Conservation (phyloP, 1,140 invertebrate genomes). For the Cherax destructor region DNA sequence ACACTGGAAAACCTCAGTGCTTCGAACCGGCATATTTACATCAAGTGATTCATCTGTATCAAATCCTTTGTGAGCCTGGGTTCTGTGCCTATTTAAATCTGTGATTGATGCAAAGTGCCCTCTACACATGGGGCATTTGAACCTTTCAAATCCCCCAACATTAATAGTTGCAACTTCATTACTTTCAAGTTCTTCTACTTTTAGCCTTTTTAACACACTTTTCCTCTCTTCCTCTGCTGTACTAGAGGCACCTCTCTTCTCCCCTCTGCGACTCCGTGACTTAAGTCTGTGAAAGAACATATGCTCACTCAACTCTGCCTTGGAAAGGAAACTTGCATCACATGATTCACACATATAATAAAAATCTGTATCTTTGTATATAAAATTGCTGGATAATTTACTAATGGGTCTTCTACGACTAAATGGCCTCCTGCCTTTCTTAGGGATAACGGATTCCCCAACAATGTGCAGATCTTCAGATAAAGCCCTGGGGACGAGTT, state of each 20-base stretch:
- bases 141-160: conserved; percentile 48
- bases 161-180: conserved; percentile 29
- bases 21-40: not conserved
- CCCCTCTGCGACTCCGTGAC: conserved; percentile 45
- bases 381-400: conserved; percentile 43
- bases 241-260: conserved; percentile 26
- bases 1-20: conserved; percentile 40
- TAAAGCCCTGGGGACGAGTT: not conserved
- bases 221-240: conserved; percentile 15
- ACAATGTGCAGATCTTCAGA: not conserved
- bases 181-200: conserved; percentile 21
- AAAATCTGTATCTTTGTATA: conserved; percentile 47
- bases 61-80: conserved; percentile 35
- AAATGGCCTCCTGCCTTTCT: not conserved
- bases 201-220: conserved; percentile 20
- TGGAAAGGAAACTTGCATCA: conserved; percentile 57
- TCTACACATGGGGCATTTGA: conserved; percentile 42
- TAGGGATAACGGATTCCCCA: not conserved
- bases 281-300: conserved; percentile 66
- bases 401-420: conserved; percentile 17
- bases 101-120: conserved; percentile 38
- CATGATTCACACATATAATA: conserved; percentile 64
- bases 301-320: conserved; percentile 57
- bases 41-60: conserved; percentile 1
- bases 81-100: conserved; percentile 47